Conservation (phyloP, 2,113 vertebrate species). For the Periophthalmodon schlosseri region DNA sequence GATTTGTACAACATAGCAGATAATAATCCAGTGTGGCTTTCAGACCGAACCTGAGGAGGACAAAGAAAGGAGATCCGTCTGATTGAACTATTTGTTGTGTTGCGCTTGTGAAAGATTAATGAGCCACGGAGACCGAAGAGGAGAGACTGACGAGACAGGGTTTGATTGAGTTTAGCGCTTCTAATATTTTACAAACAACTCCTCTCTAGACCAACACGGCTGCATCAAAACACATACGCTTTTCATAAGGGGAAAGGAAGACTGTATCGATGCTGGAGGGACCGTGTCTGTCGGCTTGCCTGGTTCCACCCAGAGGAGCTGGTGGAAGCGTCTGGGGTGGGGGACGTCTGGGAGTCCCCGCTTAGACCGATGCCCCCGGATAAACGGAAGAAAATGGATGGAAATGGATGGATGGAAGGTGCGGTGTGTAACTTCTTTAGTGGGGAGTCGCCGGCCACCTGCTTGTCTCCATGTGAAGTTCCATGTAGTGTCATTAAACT, state of each 20-base stretch:
- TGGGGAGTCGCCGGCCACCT: no score
- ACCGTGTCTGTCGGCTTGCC: no score
- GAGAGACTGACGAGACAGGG: conserved; percentile 25
- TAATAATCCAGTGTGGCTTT: conserved; percentile 39
- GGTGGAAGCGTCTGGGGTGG: no score
- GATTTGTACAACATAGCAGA: conserved; percentile 46
- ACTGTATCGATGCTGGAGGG: not conserved
- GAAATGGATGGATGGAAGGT: no score
- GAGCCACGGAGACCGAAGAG: conserved; percentile 25
- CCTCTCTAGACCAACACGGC: conserved; percentile 34
- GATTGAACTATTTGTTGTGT: conserved; percentile 42
- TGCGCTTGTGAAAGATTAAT: conserved; percentile 44
- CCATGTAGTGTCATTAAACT: no score
- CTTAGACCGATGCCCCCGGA: no score
- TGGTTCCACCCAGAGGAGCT: no score
- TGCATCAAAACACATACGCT: conserved; percentile 53
- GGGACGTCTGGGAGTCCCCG: no score
- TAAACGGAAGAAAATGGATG: no score
- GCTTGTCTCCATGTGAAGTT: no score
- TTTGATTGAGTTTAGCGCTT: conserved; percentile 36
- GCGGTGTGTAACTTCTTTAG: no score
- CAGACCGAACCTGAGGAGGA: conserved; percentile 22
- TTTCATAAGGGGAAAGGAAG: not conserved
- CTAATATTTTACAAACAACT: conserved; percentile 10
- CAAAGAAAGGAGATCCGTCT: conserved; percentile 29